Evolutionary conservation across 2,888 invertebrate species (phyloP), one percentile per base, ranked within the genome.

Genomic region (Enoplolaimus lenunculus): DNA sequence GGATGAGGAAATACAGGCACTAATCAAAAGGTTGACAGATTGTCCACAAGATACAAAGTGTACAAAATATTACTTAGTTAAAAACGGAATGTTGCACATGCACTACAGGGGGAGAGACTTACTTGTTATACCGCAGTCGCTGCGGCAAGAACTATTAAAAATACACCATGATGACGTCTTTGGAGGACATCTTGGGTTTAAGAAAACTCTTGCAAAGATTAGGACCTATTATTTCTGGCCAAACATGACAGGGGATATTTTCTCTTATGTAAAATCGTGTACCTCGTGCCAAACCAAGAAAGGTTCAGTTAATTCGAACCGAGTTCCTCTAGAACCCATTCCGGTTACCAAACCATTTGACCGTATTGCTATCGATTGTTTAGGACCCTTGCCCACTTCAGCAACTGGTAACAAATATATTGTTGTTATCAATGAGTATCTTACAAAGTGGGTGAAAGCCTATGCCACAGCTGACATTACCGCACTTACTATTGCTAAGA

Each of bases 381-480:
- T 74, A n/a, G 76, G 76, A 1, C 75, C 76, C 0, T 69, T 76
- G 1, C 73, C 74, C 2, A 26, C 13, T 0, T 72, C 72, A 1
- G 13, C n/a, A 2, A 67, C 45, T 0, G 67, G 68, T 13, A 74
- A 76, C n/a, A 71, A 74, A 60, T 76, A 75, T 34, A 72, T 76
- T 33, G 34, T 75, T 13, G 73, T 71, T 2, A 69, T 72, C 1
- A 73, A 71, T 21, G 71, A 73, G 67, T 70, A 74, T 31, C 71
- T 74, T 1, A 72, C 74, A 1, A 71, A 73, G 26, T 76, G 60
- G 66, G 66, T 67, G 72, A 7, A 74, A 76, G 72, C 73, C 70
- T 31, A 78, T 60, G 73, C 78, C 2, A 67, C 79, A 33, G 75
- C 76, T 0, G 75, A 77, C 33, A 77, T 77, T 60, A 74, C 75